Conservation (phyloP, 2,797 vertebrate genomes). For the Tangara arthus region DNA sequence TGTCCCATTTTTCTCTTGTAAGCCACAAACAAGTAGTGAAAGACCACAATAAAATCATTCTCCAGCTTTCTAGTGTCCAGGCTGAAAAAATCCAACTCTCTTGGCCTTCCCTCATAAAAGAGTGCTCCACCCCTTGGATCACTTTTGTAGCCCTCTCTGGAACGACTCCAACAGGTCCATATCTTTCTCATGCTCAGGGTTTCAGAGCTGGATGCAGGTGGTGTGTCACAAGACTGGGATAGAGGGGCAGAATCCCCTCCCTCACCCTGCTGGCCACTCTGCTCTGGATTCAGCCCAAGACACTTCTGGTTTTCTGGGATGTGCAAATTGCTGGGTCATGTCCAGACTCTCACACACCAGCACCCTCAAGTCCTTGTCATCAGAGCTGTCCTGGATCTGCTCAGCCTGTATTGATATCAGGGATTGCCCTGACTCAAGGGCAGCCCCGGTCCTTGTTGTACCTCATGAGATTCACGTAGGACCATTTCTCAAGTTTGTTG, state of each 20-base stretch:
- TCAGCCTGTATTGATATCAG: rapidly evolving
- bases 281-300: background rate
- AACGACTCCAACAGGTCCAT: background rate
- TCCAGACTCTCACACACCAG: background rate
- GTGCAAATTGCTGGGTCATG: background rate
- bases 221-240: background rate
- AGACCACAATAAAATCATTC: background rate
- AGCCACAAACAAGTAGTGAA: background rate
- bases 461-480: background rate
- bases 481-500: background rate
- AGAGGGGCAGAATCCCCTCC: background rate
- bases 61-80: background rate
- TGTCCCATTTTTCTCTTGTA: background rate
- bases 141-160: background rate
- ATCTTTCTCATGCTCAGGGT: background rate
- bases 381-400: background rate
- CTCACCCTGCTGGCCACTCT: rapidly evolving
- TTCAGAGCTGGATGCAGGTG: background rate
- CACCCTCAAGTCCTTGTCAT: background rate
- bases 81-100: background rate
- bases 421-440: background rate
- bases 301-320: background rate
- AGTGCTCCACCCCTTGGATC: background rate
- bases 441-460: background rate
- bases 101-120: background rate